Conservation (phyloP, 1,140 invertebrate genomes). For the Atta colombica region DNA sequence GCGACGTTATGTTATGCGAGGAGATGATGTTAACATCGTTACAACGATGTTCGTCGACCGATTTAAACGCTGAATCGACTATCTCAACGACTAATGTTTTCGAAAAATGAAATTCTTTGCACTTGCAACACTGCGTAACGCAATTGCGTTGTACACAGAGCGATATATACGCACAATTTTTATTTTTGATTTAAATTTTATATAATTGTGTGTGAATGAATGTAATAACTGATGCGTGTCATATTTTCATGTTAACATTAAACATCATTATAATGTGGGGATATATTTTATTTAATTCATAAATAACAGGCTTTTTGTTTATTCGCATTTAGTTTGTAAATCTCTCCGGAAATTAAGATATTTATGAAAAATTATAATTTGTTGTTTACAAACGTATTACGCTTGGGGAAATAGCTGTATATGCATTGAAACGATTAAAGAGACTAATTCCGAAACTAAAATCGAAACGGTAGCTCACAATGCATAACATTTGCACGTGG, state of each 20-base stretch:
- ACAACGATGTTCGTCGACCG: background rate
- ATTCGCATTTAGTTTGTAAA: background rate
- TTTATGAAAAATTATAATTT: background rate
- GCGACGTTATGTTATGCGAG: slow-evolving; percentile 57
- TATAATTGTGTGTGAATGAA: background rate
- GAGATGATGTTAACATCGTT: slow-evolving; percentile 7
- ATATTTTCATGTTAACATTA: background rate
- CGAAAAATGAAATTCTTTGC: slow-evolving; percentile 39
- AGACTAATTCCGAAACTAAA: background rate
- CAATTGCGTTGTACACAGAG: background rate
- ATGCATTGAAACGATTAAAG: background rate
- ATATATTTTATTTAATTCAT: background rate
- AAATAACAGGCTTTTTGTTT: background rate
- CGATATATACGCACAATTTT: background rate
- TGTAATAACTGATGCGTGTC: slow-evolving; percentile 26
- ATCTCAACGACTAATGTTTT: background rate
- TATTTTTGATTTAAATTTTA: slow-evolving; percentile 39
- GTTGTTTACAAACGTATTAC: background rate
- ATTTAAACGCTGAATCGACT: slow-evolving; percentile 53
- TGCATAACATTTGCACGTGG: slow-evolving; percentile 22
- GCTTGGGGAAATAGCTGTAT: background rate
- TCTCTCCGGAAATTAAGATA: background rate
- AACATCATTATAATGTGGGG: background rate
- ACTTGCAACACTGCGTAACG: background rate
- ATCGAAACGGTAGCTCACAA: slow-evolving; percentile 4